These are phyloP conservation scores for Lycaena phlaeas DNA, from an alignment of 2,888 invertebrate species.

Conservation along the genomic window DNA sequence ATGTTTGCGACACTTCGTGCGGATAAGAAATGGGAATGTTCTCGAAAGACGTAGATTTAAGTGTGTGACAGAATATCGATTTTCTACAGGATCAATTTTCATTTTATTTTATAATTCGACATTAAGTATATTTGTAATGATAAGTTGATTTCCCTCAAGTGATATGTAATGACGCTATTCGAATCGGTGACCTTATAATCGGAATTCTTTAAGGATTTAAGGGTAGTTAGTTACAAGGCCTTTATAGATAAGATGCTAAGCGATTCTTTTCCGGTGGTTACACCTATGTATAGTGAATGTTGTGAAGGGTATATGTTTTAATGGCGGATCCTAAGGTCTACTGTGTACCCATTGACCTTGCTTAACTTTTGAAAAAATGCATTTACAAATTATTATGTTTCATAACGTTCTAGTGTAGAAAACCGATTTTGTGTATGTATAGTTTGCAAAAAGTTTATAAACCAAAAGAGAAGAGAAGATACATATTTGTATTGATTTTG, in stretches of 20 bases:
- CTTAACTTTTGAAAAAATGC: slow-evolving; percentile 17
- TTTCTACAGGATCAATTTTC: slow-evolving; percentile 56
- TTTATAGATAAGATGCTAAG: slow-evolving; percentile 57
- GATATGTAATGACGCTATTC: slow-evolving; percentile 57
- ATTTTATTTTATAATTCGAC: slow-evolving; percentile 35
- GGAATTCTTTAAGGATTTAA: slow-evolving; percentile 67
- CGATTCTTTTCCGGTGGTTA: slow-evolving; percentile 39
- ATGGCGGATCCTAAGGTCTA: slow-evolving; percentile 20
- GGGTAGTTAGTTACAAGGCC: slow-evolving; percentile 67
- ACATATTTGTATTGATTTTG: too few relatives aligned
- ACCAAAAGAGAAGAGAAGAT: background rate
- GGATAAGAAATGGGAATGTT: slow-evolving; percentile 21
- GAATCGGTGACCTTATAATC: slow-evolving; percentile 62
- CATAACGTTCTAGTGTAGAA: slow-evolving; percentile 1
- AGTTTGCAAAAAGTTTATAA: background rate
- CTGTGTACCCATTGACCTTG: slow-evolving; percentile 25
- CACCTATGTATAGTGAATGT: slow-evolving; percentile 38
- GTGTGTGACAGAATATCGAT: slow-evolving; percentile 60
- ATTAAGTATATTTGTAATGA: slow-evolving; percentile 33
- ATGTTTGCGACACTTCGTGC: background rate
- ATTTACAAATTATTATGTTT: background rate
- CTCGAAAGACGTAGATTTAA: slow-evolving; percentile 48
- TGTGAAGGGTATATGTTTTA: slow-evolving; percentile 44
- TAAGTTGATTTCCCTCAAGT: slow-evolving; percentile 63
- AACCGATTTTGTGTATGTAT: slow-evolving; percentile 3